Conservation (phyloP, 2,113 vertebrate species). For the Haemorhous mexicanus region DNA sequence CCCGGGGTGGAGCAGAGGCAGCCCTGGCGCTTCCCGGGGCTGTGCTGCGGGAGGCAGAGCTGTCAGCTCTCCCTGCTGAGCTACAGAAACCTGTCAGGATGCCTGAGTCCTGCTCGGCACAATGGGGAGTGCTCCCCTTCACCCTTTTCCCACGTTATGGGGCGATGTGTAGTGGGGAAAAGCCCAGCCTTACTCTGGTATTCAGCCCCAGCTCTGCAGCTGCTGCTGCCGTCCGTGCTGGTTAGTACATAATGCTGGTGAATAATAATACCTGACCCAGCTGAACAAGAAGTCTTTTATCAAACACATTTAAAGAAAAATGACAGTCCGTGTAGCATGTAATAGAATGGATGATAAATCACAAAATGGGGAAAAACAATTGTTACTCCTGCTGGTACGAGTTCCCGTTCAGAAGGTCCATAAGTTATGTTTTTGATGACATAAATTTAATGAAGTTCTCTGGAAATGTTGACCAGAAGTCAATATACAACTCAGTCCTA, state of each 20-base stretch:
- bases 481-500: constrained; percentile 31
- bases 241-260: neutral
- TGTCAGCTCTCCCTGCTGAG: neutral
- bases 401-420: constrained; percentile 10
- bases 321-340: neutral
- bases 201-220: neutral
- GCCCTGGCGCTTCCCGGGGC: neutral
- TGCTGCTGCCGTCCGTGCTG: neutral
- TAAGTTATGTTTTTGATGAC: constrained; percentile 52
- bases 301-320: constrained; percentile 68
- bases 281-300: constrained; percentile 50
- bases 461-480: constrained; percentile 65
- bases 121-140: neutral
- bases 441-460: constrained; percentile 69
- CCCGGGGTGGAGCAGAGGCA: fast-evolving
- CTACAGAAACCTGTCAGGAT: too few species aligned
- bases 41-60: neutral
- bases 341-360: constrained; percentile 65
- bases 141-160: neutral
- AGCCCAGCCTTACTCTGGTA: neutral
- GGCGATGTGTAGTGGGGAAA: neutral
- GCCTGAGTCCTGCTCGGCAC: fast-evolving
- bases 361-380: constrained; percentile 41
- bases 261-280: constrained; percentile 50
- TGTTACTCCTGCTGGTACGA: constrained; percentile 36